Evolutionary conservation across 2,113 vertebrate species (phyloP).

Genomic region (Melospiza georgiana): DNA sequence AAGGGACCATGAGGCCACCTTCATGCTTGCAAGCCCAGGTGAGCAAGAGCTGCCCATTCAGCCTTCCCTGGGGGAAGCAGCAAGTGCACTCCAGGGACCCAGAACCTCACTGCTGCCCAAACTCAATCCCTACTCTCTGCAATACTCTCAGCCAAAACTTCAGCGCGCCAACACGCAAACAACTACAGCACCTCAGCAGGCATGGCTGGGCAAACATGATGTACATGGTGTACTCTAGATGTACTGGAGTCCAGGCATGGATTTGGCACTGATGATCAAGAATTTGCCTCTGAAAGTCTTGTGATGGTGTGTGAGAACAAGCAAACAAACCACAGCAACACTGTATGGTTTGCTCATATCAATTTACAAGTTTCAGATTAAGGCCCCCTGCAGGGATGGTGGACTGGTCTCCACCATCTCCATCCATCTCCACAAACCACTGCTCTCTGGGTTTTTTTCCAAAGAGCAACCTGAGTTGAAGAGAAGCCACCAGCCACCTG

Average conservation of each 20-base stretch:
- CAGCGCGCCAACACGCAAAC: rapidly evolving
- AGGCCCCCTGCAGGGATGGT: neutral
- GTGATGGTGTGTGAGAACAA: neutral
- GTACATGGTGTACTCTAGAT: neutral
- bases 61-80: neutral
- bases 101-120: neutral
- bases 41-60: neutral
- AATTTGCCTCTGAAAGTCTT: neutral
- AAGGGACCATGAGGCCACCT: neutral
- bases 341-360: rapidly evolving
- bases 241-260: neutral
- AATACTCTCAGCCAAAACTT: neutral
- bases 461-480: neutral
- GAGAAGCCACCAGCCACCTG: neutral
- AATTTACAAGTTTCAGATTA: neutral
- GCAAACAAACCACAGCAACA: neutral
- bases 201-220: neutral
- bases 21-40: neutral
- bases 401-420: too few species aligned
- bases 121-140: neutral
- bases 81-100: neutral
- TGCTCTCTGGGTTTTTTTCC: neutral
- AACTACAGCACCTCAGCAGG: neutral
- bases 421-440: neutral
- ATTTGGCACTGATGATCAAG: neutral